These are phyloP conservation scores for Galerucella nymphaeae DNA, from an alignment of 2,888 invertebrate genomes.

Conservation along the genomic window DNA sequence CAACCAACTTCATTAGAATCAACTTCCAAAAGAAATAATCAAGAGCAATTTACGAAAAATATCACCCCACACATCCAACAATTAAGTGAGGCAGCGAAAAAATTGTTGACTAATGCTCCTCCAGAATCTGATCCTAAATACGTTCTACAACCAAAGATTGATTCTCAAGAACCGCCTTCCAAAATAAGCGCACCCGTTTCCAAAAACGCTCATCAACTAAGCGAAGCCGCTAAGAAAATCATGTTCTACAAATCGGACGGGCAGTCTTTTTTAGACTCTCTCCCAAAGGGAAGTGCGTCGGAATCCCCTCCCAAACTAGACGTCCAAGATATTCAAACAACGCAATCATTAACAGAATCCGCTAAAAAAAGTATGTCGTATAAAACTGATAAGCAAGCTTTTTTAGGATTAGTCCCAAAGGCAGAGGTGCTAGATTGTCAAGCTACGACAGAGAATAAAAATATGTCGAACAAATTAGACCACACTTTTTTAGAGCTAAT, in stretches of 20 bases:
- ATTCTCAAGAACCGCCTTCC: not conserved
- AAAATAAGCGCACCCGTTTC: not conserved
- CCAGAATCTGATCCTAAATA: not conserved
- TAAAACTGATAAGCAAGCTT: not conserved
- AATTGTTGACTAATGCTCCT: not conserved
- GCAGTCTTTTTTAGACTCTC: not conserved
- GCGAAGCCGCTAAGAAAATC: not conserved
- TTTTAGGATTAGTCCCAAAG: not conserved
- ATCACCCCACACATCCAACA: not conserved
- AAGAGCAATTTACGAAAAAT: not conserved
- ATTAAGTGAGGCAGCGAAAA: not conserved
- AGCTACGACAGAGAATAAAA: not conserved
- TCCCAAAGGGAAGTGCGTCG: not conserved
- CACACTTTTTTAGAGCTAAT: not conserved
- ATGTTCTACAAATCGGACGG: not conserved
- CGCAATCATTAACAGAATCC: not conserved
- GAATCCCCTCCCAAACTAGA: not conserved
- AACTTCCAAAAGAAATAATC: not conserved
- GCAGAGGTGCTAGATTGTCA: not conserved
- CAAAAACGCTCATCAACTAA: not conserved
- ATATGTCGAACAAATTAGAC: not conserved
- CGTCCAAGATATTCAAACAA: not conserved
- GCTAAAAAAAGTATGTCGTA: not conserved
- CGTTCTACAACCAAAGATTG: not conserved
- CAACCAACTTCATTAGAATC: not conserved